Conservation (phyloP, 2,797 vertebrate species). For the Ctenochaetus hawaiiensis region DNA sequence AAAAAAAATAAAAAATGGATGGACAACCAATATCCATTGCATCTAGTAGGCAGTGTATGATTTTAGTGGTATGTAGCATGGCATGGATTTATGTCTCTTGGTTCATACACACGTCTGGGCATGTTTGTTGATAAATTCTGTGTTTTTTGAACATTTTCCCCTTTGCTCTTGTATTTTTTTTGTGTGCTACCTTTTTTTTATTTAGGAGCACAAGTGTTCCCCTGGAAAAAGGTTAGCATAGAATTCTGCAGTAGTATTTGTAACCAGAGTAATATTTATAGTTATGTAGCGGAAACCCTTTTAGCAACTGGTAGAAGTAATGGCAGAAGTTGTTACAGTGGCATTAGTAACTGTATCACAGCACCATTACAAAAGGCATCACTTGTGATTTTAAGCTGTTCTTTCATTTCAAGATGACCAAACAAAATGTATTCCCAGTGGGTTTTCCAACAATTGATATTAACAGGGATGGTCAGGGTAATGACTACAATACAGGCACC, state of each 20-base stretch:
- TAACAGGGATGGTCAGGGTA: slow-evolving; percentile 23
- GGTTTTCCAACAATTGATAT: slow-evolving; percentile 25
- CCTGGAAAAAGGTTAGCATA: not conserved
- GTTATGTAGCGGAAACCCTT: not conserved
- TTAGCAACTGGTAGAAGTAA: not conserved
- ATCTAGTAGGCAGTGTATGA: no score
- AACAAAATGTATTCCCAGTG: not conserved
- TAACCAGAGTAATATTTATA: not conserved
- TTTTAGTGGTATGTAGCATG: no score
- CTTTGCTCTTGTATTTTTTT: no score
- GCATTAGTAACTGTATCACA: not conserved
- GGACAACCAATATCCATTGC: no score
- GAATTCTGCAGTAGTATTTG: not conserved
- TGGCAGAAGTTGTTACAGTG: no score
- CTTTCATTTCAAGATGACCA: slow-evolving; percentile 7
- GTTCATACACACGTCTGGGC: no score
- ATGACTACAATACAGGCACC: slow-evolving; percentile 30
- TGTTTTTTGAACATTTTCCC: no score
- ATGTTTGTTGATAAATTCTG: no score
- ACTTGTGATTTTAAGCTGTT: slow-evolving; percentile 10
- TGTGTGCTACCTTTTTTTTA: no score
- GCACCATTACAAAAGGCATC: not conserved
- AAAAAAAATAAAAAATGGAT: no score
- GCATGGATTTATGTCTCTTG: no score
- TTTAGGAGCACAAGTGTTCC: no score